Conservation (phyloP, 2,113 vertebrate species). For the Zosterops borbonicus region DNA sequence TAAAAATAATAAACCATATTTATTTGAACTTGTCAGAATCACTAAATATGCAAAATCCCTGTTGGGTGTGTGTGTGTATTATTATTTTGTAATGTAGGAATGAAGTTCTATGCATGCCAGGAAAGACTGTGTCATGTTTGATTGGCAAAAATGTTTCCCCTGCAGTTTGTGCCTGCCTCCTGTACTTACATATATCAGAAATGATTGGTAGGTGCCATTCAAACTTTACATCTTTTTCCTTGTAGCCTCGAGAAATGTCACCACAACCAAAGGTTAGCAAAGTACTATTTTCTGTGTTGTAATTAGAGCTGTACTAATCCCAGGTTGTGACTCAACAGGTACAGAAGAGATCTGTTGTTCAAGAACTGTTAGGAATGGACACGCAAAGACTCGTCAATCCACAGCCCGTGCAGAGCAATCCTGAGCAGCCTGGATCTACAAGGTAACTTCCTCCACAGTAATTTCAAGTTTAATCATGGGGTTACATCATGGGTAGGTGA, state of each 20-base stretch:
- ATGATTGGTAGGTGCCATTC: background rate
- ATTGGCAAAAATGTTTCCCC: background rate
- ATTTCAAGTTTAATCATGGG: background rate
- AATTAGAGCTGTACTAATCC: background rate
- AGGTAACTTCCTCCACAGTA: background rate
- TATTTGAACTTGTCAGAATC: constrained; percentile 41
- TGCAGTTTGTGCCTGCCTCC: background rate
- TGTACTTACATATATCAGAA: background rate
- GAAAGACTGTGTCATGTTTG: background rate
- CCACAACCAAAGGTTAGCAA: background rate
- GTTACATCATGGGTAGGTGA: background rate
- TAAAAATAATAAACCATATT: background rate
- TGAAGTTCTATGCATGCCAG: constrained; percentile 2
- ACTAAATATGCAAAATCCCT: constrained; percentile 2
- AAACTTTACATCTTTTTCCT: background rate
- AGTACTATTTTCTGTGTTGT: background rate
- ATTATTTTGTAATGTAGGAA: background rate
- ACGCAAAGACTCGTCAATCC: background rate
- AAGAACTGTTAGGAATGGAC: background rate
- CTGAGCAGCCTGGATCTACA: background rate
- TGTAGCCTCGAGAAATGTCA: constrained; percentile 3
- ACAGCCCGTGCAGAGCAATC: background rate
- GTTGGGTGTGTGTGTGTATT: background rate
- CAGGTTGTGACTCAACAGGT: background rate
- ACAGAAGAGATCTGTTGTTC: background rate